Percentiles rank a stretch among this genome's conserved stretches.
These are phyloP conservation scores for Maniola jurtina DNA, from an alignment of 1,140 invertebrate species.

Conservation along the genomic window DNA sequence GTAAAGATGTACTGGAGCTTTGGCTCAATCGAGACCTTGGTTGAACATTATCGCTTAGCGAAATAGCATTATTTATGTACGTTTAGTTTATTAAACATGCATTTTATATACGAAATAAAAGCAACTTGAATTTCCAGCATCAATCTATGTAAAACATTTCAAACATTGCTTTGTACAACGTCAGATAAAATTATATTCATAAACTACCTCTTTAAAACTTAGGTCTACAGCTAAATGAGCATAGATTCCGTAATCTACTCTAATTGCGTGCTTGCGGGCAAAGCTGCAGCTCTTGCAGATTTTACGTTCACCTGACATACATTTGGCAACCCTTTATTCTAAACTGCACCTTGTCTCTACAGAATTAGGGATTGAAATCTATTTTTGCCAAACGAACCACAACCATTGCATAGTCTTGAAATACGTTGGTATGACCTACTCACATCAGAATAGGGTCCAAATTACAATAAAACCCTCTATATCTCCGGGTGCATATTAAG, in stretches of 20 bases:
- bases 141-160: background rate
- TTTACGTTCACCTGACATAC: slow-evolving; percentile 39
- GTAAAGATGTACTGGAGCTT: no score
- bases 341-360: slow-evolving; percentile 13
- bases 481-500: slow-evolving; percentile 49
- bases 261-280: slow-evolving; percentile 55
- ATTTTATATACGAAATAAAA: no score
- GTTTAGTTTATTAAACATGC: no score
- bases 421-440: slow-evolving; percentile 12
- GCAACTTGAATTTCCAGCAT: background rate
- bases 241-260: slow-evolving; percentile 32
- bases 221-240: slow-evolving; percentile 22
- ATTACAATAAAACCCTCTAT: slow-evolving; percentile 27
- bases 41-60: no score
- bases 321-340: background rate
- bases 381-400: background rate
- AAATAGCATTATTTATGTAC: no score
- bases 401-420: background rate
- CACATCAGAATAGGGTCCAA: slow-evolving; percentile 23
- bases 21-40: no score
- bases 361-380: slow-evolving; percentile 16
- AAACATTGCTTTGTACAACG: slow-evolving; percentile 3
- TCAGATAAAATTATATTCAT: slow-evolving; percentile 7
- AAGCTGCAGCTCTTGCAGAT: slow-evolving; percentile 43
- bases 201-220: slow-evolving; percentile 29